Evolutionary conservation across 2,888 invertebrate species (phyloP), one percentile per base, ranked within the genome.

Genomic region (Isoperla grammatica): DNA sequence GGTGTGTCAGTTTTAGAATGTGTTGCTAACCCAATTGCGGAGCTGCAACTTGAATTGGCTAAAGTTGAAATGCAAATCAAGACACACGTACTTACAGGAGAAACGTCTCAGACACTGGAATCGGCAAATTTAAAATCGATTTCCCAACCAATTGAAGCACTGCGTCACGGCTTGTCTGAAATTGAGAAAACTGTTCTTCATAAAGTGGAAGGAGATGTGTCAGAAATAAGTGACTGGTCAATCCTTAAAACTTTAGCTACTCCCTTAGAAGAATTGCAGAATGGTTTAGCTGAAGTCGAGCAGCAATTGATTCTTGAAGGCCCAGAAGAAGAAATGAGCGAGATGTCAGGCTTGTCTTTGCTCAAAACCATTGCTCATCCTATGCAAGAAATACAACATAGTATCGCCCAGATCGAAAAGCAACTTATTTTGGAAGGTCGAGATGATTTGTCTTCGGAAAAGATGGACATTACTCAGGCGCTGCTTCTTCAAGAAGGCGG

Each of bases 331-430:
- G 19, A 17, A 19, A 45, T 45, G 45, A 15, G 15, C 5, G 15
- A 54, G 2, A 12, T 54, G 17, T 29, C 42, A 17, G 43, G 15
- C 3, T 9, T 20, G 17, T 22, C 56, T 42, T n/a, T 20, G 17
- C 42, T 61, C 11, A 17, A 46, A n/a, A 56, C 61, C n/a, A 53
- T 63, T 5, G 60, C 68, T 2, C 74, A 73, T 22, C 75, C 79
- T 8, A 76, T 79, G 43, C 77, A 78, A 70, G 77, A 79, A 63
- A 69, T 79, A 42, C 79, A 79, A 70, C 70, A 72, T 2, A 37
- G 50, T 39, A 9, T 39, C 9, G 23, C 42, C 4, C 40, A 37
- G 20, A 17, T 40, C 13, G 55, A 13, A 20, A 45, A 40, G 49
- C 39, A 2, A 20, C 49, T 54, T 6, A 49, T 57, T 12, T n/a